A percentile compares a stretch with the other conserved stretches of the same genome.
Evolutionary conservation across 1,140 invertebrate genomes (phyloP).

Genomic region (Plodia interpunctella): DNA sequence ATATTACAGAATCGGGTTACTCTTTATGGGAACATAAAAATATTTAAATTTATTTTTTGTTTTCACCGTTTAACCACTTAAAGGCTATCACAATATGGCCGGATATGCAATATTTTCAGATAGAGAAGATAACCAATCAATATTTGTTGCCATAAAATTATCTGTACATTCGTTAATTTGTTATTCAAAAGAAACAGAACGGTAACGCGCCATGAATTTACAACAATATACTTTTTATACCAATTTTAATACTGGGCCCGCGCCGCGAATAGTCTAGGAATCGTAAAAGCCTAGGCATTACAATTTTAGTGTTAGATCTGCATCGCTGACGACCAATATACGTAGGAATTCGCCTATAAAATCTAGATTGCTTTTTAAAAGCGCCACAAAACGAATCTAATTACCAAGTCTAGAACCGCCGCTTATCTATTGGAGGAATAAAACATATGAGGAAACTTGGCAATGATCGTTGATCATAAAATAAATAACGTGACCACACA

Average conservation of each 20-base stretch:
- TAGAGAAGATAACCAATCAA: no score
- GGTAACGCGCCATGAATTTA: constrained; percentile 40
- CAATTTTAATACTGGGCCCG: constrained; percentile 34
- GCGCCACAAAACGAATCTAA: constrained; percentile 3
- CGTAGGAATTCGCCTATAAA: constrained; percentile 7
- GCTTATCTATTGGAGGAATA: constrained; percentile 1
- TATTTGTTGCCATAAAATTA: background rate
- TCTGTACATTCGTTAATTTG: background rate
- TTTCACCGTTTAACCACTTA: no score
- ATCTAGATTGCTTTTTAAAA: constrained; percentile 1
- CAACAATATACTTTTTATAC: constrained; percentile 29
- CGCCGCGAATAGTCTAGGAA: constrained; percentile 10
- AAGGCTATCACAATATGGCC: no score
- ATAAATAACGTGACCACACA: constrained; percentile 21
- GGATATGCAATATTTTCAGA: no score
- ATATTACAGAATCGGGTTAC: no score
- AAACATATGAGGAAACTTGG: background rate
- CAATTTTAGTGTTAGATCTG: constrained; percentile 10
- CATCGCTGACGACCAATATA: constrained; percentile 7
- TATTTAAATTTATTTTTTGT: no score
- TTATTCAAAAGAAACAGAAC: constrained; percentile 4
- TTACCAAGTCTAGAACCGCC: background rate
- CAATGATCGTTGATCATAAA: constrained; percentile 5
- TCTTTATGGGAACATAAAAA: no score
- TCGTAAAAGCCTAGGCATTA: constrained; percentile 8